phyloP scores from a whole-genome alignment of 2,888 invertebrate genomes.

The Drosophila lacicola region DNA sequence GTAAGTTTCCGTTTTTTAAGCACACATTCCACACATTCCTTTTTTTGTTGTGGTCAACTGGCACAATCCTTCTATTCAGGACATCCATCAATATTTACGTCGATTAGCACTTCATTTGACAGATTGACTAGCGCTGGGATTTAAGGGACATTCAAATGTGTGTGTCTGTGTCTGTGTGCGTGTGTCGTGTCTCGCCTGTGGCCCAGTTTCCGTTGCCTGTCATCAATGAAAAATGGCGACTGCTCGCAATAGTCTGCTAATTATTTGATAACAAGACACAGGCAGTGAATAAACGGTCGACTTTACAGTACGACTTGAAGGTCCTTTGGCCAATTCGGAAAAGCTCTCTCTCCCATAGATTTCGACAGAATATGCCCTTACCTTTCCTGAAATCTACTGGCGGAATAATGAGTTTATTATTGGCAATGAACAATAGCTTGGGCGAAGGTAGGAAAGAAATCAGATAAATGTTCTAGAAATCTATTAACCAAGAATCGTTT shows the following conservation, averaged over 20 bases:
- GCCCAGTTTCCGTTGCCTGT: not conserved
- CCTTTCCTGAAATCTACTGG: not conserved
- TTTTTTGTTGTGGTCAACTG: not conserved
- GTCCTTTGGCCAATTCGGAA: not conserved
- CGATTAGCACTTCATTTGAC: not conserved
- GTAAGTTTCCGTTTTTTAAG: not conserved
- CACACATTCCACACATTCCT: not conserved
- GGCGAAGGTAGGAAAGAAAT: too few relatives aligned
- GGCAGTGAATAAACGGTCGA: not conserved
- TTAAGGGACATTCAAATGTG: not conserved
- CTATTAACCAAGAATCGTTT: not conserved
- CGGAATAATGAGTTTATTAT: too few relatives aligned
- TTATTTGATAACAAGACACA: not conserved
- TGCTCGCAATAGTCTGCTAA: conserved; percentile 6
- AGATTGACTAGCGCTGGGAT: not conserved
- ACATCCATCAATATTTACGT: conserved; percentile 1
- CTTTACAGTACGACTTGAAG: not conserved
- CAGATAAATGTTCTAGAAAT: too few relatives aligned
- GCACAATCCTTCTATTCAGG: too few relatives aligned
- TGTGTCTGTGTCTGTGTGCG: not conserved
- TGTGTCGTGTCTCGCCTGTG: not conserved
- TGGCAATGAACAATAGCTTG: too few relatives aligned
- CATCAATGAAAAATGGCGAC: not conserved
- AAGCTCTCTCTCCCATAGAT: not conserved
- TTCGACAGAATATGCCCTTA: not conserved